Base-by-base conservation (phyloP, 2,888 invertebrate genomes). In the Aleiodes leptofemur region DNA sequence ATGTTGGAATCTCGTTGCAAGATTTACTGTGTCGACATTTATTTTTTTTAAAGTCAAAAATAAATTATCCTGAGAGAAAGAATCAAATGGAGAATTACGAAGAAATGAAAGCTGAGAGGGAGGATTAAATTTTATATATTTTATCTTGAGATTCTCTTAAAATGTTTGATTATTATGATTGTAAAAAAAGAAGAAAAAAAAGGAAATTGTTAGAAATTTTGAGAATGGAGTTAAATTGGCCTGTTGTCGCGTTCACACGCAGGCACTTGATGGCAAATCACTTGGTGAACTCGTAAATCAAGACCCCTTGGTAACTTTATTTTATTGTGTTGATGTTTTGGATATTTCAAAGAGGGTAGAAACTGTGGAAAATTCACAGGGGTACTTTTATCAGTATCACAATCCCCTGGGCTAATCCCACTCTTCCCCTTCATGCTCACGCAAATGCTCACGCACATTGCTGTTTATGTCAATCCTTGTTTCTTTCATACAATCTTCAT, bases 251-350 rank as follows among this genome's bases (percentile, higher is more conserved):
- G 31, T 68, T 51, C 50, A 51, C 51, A 68, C 51, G 51, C 31
- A 51, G 51, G 50, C 14, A 68, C 50, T 51, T 31, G 31, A 68
- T 51, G 53, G 68, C 68, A 51, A 68, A 68, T 34, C 51, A 68
- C 29, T 68, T 31, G 51, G 50, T 5, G 29, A 68, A 8, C 51
- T 68, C 68, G n/a, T 68, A 68, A 68, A 68, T 68, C 68, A 68
- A 68, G 64, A 43, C 64, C 64, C 64, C 64, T 11, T 64, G 64
- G 64, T 43, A 64, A 64, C 64, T 64, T 64, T 64, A 34, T 64
- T 64, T 64, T 64, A 64, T 64, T 48, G 64, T 48, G 64, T 38
- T 64, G 64, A 64, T 64, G 64, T 68, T 68, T 68, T 50, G 51
- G 13, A 51, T n/a, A 51, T 51, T 31, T 31, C 34, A 29, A 48